phyloP scores from a whole-genome alignment of 2,797 vertebrate genomes.

The Urocyon cinereoargenteus region DNA sequence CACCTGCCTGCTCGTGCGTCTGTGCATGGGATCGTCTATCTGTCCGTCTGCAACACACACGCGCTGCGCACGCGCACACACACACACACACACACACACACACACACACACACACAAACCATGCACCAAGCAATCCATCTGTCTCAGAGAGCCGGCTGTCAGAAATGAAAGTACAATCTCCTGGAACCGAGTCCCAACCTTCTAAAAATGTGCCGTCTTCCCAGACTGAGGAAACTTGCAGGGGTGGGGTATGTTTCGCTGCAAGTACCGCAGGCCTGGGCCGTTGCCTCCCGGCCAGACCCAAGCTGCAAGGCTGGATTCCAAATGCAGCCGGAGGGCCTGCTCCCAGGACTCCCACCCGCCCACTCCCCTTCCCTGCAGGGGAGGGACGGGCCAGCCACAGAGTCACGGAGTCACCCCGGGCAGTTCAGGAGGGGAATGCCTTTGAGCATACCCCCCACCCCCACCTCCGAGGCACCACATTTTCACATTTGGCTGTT shows the following conservation, averaged over 20 bases:
- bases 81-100: background rate
- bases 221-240: conserved; percentile 77
- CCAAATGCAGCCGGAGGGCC: conserved; percentile 66
- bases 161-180: conserved; percentile 81
- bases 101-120: background rate
- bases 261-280: conserved; percentile 13
- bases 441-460: conserved; percentile 90
- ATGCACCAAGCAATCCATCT: conserved; percentile 76
- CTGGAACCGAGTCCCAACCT: conserved; percentile 75
- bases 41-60: background rate
- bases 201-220: conserved; percentile 81
- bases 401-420: conserved; percentile 90
- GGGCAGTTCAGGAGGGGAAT: conserved; percentile 89
- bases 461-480: conserved; percentile 82
- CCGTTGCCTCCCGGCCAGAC: background rate
- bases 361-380: conserved; percentile 81
- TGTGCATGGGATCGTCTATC: background rate
- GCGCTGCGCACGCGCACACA: background rate
- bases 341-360: background rate
- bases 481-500: conserved; percentile 84
- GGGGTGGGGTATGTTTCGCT: conserved; percentile 61
- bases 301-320: conserved; percentile 62
- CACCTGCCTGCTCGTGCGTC: background rate
- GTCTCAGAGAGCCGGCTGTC: conserved; percentile 77
- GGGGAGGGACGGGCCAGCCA: conserved; percentile 87